Conservation (phyloP, 2,113 vertebrate species). For the Chaetodon auriga region DNA sequence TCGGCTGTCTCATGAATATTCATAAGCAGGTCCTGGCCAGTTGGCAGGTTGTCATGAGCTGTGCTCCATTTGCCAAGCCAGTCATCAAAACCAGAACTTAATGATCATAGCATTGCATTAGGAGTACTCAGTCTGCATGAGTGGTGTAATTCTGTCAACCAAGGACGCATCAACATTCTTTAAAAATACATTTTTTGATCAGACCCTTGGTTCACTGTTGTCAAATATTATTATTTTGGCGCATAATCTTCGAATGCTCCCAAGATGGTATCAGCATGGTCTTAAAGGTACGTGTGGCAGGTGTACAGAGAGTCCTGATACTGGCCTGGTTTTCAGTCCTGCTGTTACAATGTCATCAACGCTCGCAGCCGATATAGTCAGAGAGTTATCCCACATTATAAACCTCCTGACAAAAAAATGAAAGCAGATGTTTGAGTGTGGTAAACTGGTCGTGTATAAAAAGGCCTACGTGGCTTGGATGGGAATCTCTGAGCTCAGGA, state of each 20-base stretch:
- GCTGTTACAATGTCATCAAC: background rate
- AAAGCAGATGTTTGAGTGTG: constrained; percentile 38
- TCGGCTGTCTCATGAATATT: constrained; percentile 64
- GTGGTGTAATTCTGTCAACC: constrained; percentile 27
- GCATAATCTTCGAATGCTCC: background rate
- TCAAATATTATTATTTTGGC: background rate
- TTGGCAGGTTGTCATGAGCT: constrained; percentile 65
- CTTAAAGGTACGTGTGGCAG: too few relatives aligned
- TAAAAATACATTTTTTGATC: background rate
- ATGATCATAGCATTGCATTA: constrained; percentile 52
- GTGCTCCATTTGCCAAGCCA: constrained; percentile 65
- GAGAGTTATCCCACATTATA: constrained; percentile 26
- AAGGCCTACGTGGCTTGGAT: constrained; percentile 32
- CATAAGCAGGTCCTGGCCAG: constrained; percentile 52
- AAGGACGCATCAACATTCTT: constrained; percentile 15
- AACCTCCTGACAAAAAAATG: constrained; percentile 25
- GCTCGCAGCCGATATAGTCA: background rate
- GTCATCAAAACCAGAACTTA: constrained; percentile 64
- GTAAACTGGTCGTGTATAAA: constrained; percentile 23
- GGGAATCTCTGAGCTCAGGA: constrained; percentile 29
- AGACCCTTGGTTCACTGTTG: constrained; percentile 2
- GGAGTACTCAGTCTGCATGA: constrained; percentile 21
- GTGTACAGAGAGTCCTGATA: background rate
- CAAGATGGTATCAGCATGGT: background rate
- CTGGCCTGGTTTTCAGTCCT: background rate